Conservation (phyloP, 2,113 vertebrate species). For the Emberiza fucata region DNA sequence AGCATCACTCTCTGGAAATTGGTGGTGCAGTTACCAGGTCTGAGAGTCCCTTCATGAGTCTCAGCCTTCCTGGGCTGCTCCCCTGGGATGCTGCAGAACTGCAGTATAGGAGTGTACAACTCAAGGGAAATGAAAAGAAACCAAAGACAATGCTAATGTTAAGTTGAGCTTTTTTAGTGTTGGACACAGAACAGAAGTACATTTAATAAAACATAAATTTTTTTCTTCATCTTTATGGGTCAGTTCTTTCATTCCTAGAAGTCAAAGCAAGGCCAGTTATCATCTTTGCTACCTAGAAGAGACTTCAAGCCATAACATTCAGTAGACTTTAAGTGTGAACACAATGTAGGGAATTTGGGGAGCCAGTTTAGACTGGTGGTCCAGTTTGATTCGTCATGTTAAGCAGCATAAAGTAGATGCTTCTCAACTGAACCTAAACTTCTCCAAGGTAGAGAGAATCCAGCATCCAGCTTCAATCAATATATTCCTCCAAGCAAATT, state of each 20-base stretch:
- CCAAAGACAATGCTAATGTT: not conserved
- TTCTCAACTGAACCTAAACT: not conserved
- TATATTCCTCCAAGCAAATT: not conserved
- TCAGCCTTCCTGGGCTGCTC: not conserved
- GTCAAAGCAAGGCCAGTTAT: not conserved
- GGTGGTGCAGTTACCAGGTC: not conserved
- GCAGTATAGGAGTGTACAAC: not conserved
- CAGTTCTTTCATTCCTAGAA: not conserved
- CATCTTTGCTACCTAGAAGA: not conserved
- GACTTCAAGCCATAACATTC: not conserved
- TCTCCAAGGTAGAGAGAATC: not conserved
- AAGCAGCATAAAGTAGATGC: not conserved
- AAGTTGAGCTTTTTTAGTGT: not conserved
- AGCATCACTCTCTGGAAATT: not conserved
- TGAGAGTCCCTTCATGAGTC: not conserved
- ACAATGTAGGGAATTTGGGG: not conserved
- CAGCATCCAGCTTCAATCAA: not conserved
- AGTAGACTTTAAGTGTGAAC: not conserved
- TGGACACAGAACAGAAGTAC: not conserved
- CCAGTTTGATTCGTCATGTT: not conserved
- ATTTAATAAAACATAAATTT: not conserved
- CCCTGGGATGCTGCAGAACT: not conserved
- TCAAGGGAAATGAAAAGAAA: not conserved
- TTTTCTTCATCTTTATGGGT: not conserved
- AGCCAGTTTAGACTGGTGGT: not conserved